phyloP scores from a whole-genome alignment of 1,140 invertebrate species.

The Papilio xuthus region DNA sequence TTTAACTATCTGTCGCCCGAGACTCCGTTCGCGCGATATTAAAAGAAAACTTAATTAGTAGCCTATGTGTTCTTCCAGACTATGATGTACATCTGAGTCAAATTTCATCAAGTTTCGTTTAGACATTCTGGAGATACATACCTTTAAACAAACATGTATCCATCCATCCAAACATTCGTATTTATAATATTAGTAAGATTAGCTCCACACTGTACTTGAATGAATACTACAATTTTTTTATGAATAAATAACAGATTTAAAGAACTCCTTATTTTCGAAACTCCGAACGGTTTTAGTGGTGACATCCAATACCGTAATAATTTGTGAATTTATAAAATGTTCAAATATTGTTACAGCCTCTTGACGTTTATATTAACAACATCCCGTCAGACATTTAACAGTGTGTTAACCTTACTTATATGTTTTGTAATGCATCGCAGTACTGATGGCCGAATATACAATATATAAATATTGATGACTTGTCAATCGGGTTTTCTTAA shows the following conservation, averaged over 20 bases:
- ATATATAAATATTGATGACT: background rate
- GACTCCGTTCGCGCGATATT: no score
- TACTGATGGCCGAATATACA: background rate
- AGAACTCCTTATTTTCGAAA: background rate
- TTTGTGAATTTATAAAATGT: background rate
- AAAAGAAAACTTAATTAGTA: no score
- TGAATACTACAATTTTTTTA: background rate
- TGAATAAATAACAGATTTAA: background rate
- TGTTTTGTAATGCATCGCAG: background rate
- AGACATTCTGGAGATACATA: no score
- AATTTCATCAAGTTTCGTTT: no score
- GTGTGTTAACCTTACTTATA: background rate
- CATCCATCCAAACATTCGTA: no score
- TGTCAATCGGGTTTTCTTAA: no score
- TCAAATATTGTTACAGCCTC: background rate
- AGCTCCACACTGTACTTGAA: background rate
- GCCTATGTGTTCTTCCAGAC: no score
- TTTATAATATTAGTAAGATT: no score
- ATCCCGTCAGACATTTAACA: background rate
- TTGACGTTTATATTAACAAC: background rate
- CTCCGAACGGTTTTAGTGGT: background rate
- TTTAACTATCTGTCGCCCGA: no score
- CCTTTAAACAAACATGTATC: no score
- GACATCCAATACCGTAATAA: conserved; percentile 11
- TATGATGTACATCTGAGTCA: no score